Evolutionary conservation across 2,888 invertebrate genomes (phyloP), one percentile per base, ranked within the genome.

Genomic region (Cheilosia vernalis): DNA sequence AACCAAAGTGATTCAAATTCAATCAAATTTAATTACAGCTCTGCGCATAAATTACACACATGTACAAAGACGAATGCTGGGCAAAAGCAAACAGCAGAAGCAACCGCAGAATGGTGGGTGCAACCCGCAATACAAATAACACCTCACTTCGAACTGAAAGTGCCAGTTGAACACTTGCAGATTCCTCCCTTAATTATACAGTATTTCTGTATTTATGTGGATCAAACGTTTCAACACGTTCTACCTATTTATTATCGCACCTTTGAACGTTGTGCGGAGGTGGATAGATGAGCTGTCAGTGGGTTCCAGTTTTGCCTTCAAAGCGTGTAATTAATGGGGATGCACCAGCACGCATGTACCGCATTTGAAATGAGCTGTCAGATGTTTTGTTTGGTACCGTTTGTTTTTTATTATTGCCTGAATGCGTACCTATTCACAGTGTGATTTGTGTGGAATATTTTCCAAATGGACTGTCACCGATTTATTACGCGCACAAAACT

Each of bases 151-250:
- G 60, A 81, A 37, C 37, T 37, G 13, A 37, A 37, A 76, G 85
- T 85, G 85, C 76, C 72, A 70, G 81, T 85, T 85, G 72, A 85
- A 77, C 76, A 80, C 83, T 85, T 85, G 80, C 85, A 77, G 81
- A 81, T 72, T 85, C 81, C 81, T 81, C 81, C 85, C 85, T 81
- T 85, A 85, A 80, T 85, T 85, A 85, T 49, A 85, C 40, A 80
- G 85, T 33, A 55, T 61, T 63, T 76, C 60, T 44, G 24, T 19
- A 80, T 30, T 30, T 30, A 30, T 74, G 53, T 76, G 84, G 80
- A 85, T 85, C 79, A 84, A 40, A 69, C 63, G 74, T 74, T 84
- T 84, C 84, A 84, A 80, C 84, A 84, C 84, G 67, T 84, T 55
- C 51, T n/a, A 30, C 51, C 44, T 51, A 78, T 70, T 61, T 47